Conservation (phyloP, 1,140 invertebrate genomes). For the Harpegnathos saltator region DNA sequence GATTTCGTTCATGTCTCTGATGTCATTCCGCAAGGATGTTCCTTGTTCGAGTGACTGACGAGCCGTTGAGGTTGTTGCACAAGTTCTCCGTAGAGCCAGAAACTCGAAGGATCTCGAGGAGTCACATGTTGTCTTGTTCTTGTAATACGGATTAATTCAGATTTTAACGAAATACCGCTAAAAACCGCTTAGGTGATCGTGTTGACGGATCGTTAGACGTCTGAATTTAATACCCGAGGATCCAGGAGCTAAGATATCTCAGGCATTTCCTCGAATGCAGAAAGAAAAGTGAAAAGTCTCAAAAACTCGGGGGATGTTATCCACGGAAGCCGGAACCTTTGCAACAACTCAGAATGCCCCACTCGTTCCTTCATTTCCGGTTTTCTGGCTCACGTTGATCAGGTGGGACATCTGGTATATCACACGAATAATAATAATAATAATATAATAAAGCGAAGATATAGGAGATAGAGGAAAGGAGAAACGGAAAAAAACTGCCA, state of each 20-base stretch:
- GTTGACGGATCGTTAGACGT: not conserved
- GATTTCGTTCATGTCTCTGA: conserved; percentile 32
- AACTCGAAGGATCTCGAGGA: not conserved
- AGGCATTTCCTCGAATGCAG: not conserved
- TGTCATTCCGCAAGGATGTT: conserved; percentile 15
- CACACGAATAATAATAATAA: conserved; percentile 38
- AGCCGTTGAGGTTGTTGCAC: conserved; percentile 7
- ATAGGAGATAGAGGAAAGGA: conserved; percentile 26
- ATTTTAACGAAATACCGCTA: conserved; percentile 27
- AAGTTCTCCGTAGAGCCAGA: not conserved
- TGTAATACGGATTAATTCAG: not conserved
- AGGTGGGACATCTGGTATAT: conserved; percentile 23
- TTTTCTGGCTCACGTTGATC: conserved; percentile 23
- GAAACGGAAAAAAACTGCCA: conserved; percentile 67
- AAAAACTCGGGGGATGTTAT: not conserved
- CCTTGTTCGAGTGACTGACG: not conserved
- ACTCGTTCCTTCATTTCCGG: conserved; percentile 14
- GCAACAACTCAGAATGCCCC: conserved; percentile 27
- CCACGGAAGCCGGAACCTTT: conserved; percentile 6
- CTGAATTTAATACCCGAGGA: conserved; percentile 3
- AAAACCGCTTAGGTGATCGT: not conserved
- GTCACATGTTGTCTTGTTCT: not conserved
- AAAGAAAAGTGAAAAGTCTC: not conserved
- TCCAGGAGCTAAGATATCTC: not conserved
- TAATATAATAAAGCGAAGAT: conserved; percentile 20